These are phyloP conservation scores for Ladona fulva DNA, from an alignment of 1,140 invertebrate genomes.

Conservation along the genomic window DNA sequence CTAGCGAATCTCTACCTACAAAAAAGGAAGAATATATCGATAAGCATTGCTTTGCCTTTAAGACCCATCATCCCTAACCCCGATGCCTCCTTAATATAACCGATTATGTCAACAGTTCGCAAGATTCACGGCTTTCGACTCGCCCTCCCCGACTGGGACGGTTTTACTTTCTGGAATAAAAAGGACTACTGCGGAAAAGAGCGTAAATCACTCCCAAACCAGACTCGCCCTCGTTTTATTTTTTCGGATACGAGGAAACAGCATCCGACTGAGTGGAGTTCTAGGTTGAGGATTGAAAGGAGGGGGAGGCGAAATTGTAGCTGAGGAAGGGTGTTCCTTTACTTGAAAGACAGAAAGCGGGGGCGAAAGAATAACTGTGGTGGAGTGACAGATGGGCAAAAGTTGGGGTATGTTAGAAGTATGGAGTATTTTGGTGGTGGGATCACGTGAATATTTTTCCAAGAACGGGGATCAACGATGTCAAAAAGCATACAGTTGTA, in stretches of 20 bases:
- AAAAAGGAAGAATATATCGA: too few relatives aligned
- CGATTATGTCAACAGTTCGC: slow-evolving; percentile 4
- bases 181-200: neutral
- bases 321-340: neutral
- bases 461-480: too few relatives aligned
- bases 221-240: neutral
- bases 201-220: neutral
- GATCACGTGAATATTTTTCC: too few relatives aligned
- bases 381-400: neutral
- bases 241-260: neutral
- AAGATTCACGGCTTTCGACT: neutral
- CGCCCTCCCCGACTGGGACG: neutral
- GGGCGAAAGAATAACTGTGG: neutral
- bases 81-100: neutral
- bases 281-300: neutral
- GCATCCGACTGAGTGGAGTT: neutral
- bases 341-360: neutral
- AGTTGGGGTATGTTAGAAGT: neutral
- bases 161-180: neutral
- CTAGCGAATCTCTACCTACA: too few relatives aligned
- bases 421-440: neutral
- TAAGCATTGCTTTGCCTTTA: neutral
- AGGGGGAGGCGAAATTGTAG: neutral
- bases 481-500: too few relatives aligned
- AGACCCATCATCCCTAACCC: neutral